Conservation (phyloP, 2,113 vertebrate species). For the Vombatus ursinus region DNA sequence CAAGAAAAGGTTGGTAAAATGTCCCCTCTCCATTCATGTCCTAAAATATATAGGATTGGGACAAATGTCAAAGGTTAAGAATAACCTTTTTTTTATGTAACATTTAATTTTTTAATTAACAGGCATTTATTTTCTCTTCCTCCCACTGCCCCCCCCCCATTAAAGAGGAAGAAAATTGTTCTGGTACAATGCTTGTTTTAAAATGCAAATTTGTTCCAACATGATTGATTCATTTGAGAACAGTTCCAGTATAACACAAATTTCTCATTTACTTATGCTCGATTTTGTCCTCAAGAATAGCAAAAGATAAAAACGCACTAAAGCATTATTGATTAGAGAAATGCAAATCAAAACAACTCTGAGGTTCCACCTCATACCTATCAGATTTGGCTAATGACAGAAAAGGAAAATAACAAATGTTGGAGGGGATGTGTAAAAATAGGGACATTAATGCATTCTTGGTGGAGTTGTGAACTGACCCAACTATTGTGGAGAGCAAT, state of each 20-base stretch:
- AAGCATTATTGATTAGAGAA: neutral
- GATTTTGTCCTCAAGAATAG: neutral
- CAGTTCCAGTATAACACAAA: neutral
- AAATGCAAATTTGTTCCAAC: neutral
- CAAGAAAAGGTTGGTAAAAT: neutral
- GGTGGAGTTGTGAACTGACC: neutral
- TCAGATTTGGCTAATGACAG: neutral
- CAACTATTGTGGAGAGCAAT: neutral
- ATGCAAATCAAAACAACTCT: neutral
- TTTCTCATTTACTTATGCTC: neutral
- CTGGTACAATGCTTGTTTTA: neutral
- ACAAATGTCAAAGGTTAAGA: neutral
- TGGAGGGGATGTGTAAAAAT: neutral
- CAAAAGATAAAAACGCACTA: neutral
- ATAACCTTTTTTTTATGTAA: neutral
- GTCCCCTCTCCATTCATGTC: neutral
- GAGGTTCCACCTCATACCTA: neutral
- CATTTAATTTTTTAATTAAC: neutral
- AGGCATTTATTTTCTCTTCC: neutral
- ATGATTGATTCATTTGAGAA: neutral
- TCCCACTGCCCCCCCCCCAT: neutral
- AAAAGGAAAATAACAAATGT: neutral
- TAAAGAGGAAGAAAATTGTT: neutral
- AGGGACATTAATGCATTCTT: neutral
- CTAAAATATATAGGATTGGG: neutral